Conservation (phyloP, 23 tunicate species). For the Oikopleura dioica region DNA sequence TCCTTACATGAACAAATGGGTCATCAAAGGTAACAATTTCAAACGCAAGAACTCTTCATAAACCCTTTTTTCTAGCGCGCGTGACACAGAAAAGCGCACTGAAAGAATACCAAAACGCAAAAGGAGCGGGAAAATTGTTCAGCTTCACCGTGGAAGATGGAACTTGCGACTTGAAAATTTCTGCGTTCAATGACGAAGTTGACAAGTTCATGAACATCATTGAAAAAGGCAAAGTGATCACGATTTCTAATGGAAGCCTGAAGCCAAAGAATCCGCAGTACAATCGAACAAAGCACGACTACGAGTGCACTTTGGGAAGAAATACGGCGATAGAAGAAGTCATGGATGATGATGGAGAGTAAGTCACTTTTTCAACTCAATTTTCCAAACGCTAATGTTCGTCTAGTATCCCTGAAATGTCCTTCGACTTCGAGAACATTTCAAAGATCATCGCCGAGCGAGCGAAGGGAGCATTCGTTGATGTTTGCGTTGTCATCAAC, state of each 20-base stretch:
- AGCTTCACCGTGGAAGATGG: conserved; percentile 70
- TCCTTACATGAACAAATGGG: too few relatives aligned
- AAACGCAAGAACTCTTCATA: too few relatives aligned
- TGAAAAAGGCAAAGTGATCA: conserved; percentile 43
- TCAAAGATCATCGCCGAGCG: too few relatives aligned
- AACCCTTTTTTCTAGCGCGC: too few relatives aligned
- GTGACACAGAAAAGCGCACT: conserved; percentile 46
- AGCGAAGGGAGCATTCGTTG: too few relatives aligned
- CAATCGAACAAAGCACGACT: conserved; percentile 66
- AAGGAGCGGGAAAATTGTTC: conserved; percentile 73
- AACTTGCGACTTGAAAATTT: conserved; percentile 40
- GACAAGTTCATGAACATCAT: conserved; percentile 42
- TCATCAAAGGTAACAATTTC: too few relatives aligned
- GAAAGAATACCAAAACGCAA: conserved; percentile 65
- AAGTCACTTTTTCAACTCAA: too few relatives aligned
- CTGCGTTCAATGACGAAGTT: conserved; percentile 82
- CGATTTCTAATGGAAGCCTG: conserved; percentile 38
- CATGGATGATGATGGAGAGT: too few relatives aligned
- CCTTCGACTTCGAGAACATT: conserved; percentile 36
- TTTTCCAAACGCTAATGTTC: too few relatives aligned
- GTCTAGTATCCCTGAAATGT: too few relatives aligned
- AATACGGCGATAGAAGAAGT: conserved; percentile 28
- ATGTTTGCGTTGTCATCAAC: too few relatives aligned
- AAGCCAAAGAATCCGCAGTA: conserved; percentile 69
- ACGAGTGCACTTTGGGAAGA: conserved; percentile 66